Evolutionary conservation across 2,113 vertebrate genomes (phyloP).

Genomic region (Morone saxatilis): DNA sequence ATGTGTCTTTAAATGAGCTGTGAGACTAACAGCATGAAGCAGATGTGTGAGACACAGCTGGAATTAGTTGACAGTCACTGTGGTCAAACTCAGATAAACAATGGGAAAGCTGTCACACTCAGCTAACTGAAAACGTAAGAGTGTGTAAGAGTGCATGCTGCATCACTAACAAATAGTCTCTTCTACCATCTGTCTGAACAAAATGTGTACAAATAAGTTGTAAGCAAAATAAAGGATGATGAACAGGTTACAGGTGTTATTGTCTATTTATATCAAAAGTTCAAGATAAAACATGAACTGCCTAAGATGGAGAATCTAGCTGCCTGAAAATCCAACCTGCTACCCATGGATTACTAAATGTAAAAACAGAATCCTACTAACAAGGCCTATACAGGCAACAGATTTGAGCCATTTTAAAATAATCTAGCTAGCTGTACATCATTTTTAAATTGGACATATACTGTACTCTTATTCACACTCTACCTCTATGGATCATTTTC

Average conservation of each 20-base stretch:
- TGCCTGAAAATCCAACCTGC: neutral
- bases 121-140: neutral
- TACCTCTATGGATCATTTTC: neutral
- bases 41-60: conserved; percentile 41
- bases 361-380: neutral
- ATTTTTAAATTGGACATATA: neutral
- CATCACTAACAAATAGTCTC: neutral
- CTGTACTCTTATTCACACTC: too few species aligned
- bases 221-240: too few species aligned
- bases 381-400: neutral
- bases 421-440: neutral
- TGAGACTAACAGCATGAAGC: conserved; percentile 42
- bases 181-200: neutral
- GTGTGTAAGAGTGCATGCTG: too few species aligned
- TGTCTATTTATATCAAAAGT: too few species aligned
- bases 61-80: conserved; percentile 1
- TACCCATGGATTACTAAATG: neutral
- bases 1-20: conserved; percentile 27
- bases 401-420: neutral
- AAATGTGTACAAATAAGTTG: too few species aligned
- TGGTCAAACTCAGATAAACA: conserved; percentile 7
- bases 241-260: neutral
- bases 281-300: too few species aligned
- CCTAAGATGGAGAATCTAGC: too few species aligned
- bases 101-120: neutral